Base-by-base conservation (phyloP, 2,888 invertebrate genomes). In the Plusia festucae region DNA sequence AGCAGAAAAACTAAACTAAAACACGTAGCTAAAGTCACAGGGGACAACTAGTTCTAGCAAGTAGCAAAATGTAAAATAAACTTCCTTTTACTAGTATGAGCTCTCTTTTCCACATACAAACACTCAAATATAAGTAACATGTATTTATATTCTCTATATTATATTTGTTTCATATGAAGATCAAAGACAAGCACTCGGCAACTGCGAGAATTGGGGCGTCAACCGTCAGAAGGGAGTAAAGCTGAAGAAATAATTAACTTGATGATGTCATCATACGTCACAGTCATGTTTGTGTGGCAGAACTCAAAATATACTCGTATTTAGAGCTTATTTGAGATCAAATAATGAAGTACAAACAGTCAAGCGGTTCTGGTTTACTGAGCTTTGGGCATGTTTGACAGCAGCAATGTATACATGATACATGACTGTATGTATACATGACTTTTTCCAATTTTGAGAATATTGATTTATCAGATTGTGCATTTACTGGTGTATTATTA, bases 221-320 rank as follows among this genome's bases (percentile, higher is more conserved):
- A 5, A 9, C 46, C 9, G 46, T 9, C 24, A 3, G 18, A 18
- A 18, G 20, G 46, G 46, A 3, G 3, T 20, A 16, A 11, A 46
- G 46, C 18, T 18, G 46, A 18, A 49, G 18, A 49, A 18, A 49
- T 49, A 49, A 49, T 49, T 49, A 49, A 49, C 46, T 49, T 11
- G 46, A 49, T 49, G 46, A 49, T 49, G 20, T 49, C 20, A 20
- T 3, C 7, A n/a, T 49, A 24, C 24, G 24, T 52, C 52, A 24
- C 52, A 30, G 9, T 15, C 22, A 22, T 22, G 52, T 24, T 52
- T 27, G 3, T 52, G 11, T 13, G 18, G 6, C 40, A 40, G 6
- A n/a, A 40, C n/a, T 40, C n/a, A 5, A 15, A 40, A 3, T 40
- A 40, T 34, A 1, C 15, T 6, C n/a, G 15, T 6, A 0, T 40